These are phyloP conservation scores for Pterois miles DNA, from an alignment of 2,797 vertebrate genomes.

Conservation along the genomic window DNA sequence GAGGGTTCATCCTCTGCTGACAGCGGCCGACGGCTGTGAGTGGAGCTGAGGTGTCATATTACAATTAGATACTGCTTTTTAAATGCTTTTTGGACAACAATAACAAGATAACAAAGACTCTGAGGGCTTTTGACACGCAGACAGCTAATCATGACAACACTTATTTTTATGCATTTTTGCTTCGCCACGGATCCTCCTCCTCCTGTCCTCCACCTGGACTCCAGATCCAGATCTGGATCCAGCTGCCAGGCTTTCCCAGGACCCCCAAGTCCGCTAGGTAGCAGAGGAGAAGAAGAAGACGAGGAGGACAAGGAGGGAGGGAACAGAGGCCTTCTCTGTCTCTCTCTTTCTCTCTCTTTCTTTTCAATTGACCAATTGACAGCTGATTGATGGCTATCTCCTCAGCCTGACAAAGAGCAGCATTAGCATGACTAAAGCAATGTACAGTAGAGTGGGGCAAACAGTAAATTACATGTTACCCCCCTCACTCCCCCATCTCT, in stretches of 20 bases:
- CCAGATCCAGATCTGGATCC: slow-evolving; percentile 84
- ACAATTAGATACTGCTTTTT: slow-evolving; percentile 37
- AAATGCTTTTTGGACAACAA: slow-evolving; percentile 29
- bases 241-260: slow-evolving; percentile 88
- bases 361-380: slow-evolving; percentile 99
- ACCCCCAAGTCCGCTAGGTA: slow-evolving; percentile 90
- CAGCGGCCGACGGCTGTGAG: slow-evolving; percentile 37
- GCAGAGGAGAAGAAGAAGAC: slow-evolving; percentile 67
- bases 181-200: background rate
- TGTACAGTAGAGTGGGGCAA: slow-evolving; percentile 97
- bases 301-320: slow-evolving; percentile 54
- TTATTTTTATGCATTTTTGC: background rate
- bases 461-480: slow-evolving; percentile 99
- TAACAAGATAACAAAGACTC: slow-evolving; percentile 29
- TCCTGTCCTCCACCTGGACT: slow-evolving; percentile 66
- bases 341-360: slow-evolving; percentile 75
- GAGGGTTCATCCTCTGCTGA: slow-evolving; percentile 62
- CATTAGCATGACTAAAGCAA: slow-evolving; percentile 99
- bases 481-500: slow-evolving; percentile 77
- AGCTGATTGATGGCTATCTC: slow-evolving; percentile 99
- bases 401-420: slow-evolving; percentile 94
- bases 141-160: background rate
- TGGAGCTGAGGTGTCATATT: slow-evolving; percentile 48
- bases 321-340: slow-evolving; percentile 85
- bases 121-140: background rate